Evolutionary conservation across 2,113 vertebrate species (phyloP).

Genomic region (Phylloscopus trochiloides): DNA sequence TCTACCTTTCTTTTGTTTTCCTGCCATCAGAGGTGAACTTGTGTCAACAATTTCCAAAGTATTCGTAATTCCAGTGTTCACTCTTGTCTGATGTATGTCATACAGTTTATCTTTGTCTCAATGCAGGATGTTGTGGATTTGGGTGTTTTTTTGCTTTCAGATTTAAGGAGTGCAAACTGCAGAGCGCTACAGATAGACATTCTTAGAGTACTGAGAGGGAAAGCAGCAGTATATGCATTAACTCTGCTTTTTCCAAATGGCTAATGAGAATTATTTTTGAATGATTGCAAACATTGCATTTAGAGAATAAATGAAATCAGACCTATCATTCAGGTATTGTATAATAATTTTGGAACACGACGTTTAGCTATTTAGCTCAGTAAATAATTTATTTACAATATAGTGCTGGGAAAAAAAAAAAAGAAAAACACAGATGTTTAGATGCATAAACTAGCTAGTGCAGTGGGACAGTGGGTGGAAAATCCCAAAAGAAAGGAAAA

Average conservation of each 20-base stretch:
- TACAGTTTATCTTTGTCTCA: background rate
- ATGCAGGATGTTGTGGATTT: background rate
- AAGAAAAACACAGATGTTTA: background rate
- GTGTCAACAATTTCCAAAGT: background rate
- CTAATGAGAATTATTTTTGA: background rate
- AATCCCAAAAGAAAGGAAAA: background rate
- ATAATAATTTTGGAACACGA: background rate
- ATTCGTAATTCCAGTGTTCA: background rate
- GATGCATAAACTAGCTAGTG: background rate
- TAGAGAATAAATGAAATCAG: background rate
- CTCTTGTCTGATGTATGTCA: background rate
- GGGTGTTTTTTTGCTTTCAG: background rate
- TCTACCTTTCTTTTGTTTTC: background rate
- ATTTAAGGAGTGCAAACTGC: background rate
- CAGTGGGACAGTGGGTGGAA: background rate
- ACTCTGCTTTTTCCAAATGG: background rate
- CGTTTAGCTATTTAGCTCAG: background rate
- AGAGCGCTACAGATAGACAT: background rate
- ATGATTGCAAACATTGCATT: background rate
- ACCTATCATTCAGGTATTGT: background rate
- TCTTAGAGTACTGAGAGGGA: background rate
- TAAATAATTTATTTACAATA: background rate
- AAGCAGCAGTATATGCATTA: background rate
- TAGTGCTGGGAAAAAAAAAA: accelerated
- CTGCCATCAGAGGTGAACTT: background rate